Percentiles rank a stretch among this genome's conserved stretches.
These are phyloP conservation scores for Cyanoderma ruficeps DNA, from an alignment of 2,113 vertebrate genomes.

Conservation along the genomic window DNA sequence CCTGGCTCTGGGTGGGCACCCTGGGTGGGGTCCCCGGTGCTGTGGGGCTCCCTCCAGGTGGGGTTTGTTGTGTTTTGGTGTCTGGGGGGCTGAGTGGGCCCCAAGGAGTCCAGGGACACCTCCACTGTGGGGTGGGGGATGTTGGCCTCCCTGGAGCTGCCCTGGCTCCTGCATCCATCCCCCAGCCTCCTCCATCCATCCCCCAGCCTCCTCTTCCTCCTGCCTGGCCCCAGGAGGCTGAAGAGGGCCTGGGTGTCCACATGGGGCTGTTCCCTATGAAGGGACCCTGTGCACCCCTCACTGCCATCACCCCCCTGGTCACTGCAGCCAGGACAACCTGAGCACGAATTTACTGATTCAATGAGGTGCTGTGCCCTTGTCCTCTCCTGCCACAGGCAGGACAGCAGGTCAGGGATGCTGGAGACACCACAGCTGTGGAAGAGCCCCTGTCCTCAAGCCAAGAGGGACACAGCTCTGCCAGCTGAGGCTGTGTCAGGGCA, in stretches of 20 bases:
- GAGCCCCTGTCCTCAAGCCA: not conserved
- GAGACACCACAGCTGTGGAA: too few species aligned
- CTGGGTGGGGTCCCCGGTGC: not conserved
- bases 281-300: not conserved
- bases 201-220: not conserved
- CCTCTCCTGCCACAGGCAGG: not conserved
- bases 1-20: not conserved
- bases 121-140: not conserved
- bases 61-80: not conserved
- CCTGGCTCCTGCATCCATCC: not conserved
- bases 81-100: not conserved
- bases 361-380: not conserved
- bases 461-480: not conserved
- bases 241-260: not conserved
- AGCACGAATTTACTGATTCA: accelerated
- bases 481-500: not conserved
- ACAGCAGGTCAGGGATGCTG: not conserved
- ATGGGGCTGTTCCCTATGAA: not conserved
- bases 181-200: not conserved
- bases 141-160: not conserved
- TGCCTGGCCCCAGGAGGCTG: not conserved
- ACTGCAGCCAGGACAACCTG: not conserved
- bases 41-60: not conserved
- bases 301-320: not conserved
- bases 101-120: not conserved